Percentiles rank a stretch among this genome's conserved stretches.
Conservation (phyloP, 2,113 vertebrate species). For the Rhinoptilus africanus region DNA sequence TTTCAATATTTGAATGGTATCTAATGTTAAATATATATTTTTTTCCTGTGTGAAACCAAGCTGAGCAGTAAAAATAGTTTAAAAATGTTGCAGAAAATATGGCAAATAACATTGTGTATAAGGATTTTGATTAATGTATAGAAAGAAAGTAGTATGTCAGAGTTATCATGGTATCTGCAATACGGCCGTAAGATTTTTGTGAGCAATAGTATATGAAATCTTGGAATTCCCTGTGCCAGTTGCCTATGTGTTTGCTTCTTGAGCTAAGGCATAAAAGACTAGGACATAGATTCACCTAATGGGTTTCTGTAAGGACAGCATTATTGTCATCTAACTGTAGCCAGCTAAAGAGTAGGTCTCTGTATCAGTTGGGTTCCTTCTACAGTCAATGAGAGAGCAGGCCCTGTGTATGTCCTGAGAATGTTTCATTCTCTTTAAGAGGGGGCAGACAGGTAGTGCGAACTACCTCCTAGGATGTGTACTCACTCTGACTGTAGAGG, state of each 20-base stretch:
- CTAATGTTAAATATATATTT: neutral
- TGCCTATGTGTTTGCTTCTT: neutral
- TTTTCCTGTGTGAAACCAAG: neutral
- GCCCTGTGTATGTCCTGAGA: neutral
- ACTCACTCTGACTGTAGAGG: neutral
- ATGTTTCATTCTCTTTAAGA: neutral
- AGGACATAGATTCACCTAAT: neutral
- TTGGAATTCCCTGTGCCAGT: neutral
- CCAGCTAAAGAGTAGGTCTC: neutral
- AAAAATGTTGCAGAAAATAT: neutral
- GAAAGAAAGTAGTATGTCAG: neutral
- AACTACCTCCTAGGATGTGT: neutral
- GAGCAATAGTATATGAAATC: neutral
- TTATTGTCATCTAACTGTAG: neutral
- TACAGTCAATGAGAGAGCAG: neutral
- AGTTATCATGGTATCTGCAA: neutral
- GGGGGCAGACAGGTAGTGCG: neutral
- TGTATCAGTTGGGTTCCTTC: neutral
- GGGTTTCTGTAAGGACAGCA: neutral
- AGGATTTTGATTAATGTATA: neutral
- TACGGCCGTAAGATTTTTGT: neutral
- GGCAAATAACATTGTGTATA: fast-evolving
- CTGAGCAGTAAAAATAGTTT: neutral
- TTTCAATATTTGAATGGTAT: neutral
- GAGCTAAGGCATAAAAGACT: neutral